Evolutionary conservation across 2,113 vertebrate genomes (phyloP).

Genomic region (Agelaius tricolor): DNA sequence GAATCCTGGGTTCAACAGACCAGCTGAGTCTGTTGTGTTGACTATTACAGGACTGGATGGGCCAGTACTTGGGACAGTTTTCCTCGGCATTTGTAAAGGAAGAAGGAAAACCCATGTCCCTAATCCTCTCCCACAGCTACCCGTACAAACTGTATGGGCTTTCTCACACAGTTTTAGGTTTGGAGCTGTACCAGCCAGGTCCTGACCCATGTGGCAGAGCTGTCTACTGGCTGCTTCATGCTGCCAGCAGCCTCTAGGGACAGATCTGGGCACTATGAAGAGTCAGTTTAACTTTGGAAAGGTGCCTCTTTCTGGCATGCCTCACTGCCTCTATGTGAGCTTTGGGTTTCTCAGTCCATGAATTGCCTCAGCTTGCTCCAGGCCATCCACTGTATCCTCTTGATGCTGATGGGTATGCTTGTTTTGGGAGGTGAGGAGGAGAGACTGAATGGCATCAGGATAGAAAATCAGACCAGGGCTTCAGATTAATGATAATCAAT

Average conservation of each 20-base stretch:
- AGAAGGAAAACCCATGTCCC: background rate
- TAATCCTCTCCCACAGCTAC: background rate
- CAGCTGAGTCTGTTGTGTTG: background rate
- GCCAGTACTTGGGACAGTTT: background rate
- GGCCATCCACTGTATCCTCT: background rate
- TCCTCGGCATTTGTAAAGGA: background rate
- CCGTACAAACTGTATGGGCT: background rate
- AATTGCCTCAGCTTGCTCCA: background rate
- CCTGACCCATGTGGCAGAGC: background rate
- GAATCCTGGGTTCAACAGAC: background rate
- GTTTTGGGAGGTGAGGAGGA: background rate
- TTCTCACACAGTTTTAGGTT: background rate
- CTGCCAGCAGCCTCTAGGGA: background rate
- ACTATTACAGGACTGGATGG: background rate
- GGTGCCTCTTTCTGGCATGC: background rate
- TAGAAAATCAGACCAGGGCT: background rate
- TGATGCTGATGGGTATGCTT: background rate
- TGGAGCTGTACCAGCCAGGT: background rate
- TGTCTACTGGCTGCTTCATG: background rate
- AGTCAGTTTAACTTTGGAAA: background rate
- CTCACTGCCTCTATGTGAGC: background rate
- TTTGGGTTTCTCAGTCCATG: background rate
- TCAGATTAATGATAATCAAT: background rate
- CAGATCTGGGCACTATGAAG: background rate
- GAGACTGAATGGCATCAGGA: background rate